Conservation (phyloP, 2,113 vertebrate species). For the Pomatostomus ruficeps region DNA sequence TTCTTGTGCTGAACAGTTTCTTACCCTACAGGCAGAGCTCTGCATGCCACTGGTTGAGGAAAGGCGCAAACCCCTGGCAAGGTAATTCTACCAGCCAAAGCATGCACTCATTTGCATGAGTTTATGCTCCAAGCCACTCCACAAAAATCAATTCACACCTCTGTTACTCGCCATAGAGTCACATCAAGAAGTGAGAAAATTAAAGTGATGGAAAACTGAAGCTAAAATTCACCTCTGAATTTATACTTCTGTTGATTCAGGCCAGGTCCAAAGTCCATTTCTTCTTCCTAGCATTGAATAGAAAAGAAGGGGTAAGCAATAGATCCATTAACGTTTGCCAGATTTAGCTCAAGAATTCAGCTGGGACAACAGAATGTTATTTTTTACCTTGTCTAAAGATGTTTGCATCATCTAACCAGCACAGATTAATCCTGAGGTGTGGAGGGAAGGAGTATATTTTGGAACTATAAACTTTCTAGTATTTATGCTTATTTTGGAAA, state of each 20-base stretch:
- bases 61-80: neutral
- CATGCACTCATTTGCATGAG: neutral
- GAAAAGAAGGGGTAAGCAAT: neutral
- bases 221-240: neutral
- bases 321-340: neutral
- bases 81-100: neutral
- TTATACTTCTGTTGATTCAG: neutral
- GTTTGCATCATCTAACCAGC: neutral
- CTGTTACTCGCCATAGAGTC: neutral
- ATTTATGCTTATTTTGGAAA: neutral
- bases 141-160: conserved; percentile 20
- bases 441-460: neutral
- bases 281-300: neutral
- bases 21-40: neutral
- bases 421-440: neutral
- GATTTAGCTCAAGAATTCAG: neutral
- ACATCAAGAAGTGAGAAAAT: neutral
- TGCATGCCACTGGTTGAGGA: neutral
- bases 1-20: neutral
- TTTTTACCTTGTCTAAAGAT: neutral
- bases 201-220: neutral
- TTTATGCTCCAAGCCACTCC: neutral
- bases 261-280: neutral
- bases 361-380: neutral
- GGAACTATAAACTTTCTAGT: neutral